Conservation (phyloP, 1,140 invertebrate species). For the Rhopalosiphum padi region DNA sequence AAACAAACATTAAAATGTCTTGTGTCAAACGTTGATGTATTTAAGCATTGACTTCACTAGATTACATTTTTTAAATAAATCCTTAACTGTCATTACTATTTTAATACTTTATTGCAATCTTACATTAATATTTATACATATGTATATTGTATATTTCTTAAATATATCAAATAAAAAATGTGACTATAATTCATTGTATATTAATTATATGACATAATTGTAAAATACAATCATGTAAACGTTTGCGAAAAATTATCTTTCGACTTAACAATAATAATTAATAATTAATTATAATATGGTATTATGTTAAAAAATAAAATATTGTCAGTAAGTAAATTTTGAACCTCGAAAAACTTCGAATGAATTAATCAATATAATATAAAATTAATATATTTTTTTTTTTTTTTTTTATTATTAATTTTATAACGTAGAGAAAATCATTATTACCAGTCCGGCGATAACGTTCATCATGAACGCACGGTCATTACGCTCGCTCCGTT, state of each 20-base stretch:
- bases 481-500: too few relatives aligned
- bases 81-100: background rate
- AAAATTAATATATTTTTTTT: too few relatives aligned
- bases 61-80: background rate
- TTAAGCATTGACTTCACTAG: background rate
- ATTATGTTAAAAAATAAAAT: background rate
- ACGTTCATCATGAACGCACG: too few relatives aligned
- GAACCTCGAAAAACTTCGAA: too few relatives aligned
- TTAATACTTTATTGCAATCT: background rate
- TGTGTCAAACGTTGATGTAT: background rate
- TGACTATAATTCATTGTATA: background rate
- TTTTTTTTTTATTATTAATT: too few relatives aligned
- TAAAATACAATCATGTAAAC: background rate
- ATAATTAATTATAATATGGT: background rate
- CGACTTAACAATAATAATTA: background rate
- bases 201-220: background rate
- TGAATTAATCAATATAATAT: too few relatives aligned
- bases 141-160: background rate
- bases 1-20: constrained; percentile 15
- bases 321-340: too few relatives aligned
- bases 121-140: background rate
- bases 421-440: too few relatives aligned
- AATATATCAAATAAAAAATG: background rate
- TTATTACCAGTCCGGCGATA: too few relatives aligned
- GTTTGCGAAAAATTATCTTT: background rate